phyloP scores from a whole-genome alignment of 2,888 invertebrate species.

The Zhengitettix transpicula region DNA sequence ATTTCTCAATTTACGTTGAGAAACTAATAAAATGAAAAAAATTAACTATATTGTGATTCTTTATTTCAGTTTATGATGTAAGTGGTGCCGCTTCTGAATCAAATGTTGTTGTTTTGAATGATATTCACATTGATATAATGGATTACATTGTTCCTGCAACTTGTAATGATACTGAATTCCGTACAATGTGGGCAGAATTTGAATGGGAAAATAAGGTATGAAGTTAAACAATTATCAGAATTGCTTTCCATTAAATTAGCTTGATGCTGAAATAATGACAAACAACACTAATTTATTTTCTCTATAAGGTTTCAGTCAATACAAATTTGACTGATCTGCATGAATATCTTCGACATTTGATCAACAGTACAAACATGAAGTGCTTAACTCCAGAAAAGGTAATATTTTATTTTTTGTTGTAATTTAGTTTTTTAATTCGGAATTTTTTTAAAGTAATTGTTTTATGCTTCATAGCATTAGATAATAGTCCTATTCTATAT shows the following conservation, averaged over 20 bases:
- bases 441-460: too few species aligned
- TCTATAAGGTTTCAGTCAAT: conserved; percentile 58
- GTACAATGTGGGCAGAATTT: conserved; percentile 99
- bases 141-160: conserved; percentile 93
- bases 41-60: neutral
- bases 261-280: too few species aligned
- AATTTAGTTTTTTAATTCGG: too few species aligned
- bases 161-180: conserved; percentile 90
- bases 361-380: conserved; percentile 96
- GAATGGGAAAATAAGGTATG: conserved; percentile 98
- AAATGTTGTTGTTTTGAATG: conserved; percentile 95
- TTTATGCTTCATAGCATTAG: too few species aligned
- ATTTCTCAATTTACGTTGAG: neutral
- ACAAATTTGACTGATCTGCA: conserved; percentile 83
- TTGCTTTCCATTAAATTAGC: neutral
- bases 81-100: conserved; percentile 81
- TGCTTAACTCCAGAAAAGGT: conserved; percentile 94
- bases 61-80: conserved; percentile 75
- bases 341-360: conserved; percentile 80
- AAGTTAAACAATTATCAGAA: conserved; percentile 1
- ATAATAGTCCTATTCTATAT: too few species aligned
- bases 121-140: conserved; percentile 99
- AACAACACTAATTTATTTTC: neutral
- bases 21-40: neutral
- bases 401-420: conserved; percentile 5